Evolutionary conservation across 2,113 vertebrate genomes (phyloP), one percentile per base, ranked within the genome.

Genomic region (Tragelaphus buxtoni): DNA sequence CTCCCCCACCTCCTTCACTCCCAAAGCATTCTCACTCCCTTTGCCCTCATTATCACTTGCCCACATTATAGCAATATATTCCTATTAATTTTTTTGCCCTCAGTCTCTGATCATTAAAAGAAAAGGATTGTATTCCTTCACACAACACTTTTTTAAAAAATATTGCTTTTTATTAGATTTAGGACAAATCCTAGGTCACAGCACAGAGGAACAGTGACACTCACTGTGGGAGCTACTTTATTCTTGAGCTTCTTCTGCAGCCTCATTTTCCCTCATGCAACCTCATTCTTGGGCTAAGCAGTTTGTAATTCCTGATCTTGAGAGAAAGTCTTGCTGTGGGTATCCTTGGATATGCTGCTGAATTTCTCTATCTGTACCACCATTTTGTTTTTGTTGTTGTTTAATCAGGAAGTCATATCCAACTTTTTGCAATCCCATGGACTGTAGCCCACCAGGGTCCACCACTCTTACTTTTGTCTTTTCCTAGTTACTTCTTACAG

Each of bases 21-120:
- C 4, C 17, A 47, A n/a, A 83, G 1, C 8, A 58, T 16, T 55
- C 10, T 10, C 2, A 9, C 4, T 63, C 2, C 5, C 16, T 3
- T 20, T 47, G 20, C 32, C 35, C 4, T 55, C 4, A 14, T 82
- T 88, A 32, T 72, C 49, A 12, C 45, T 39, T 63, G 7, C 5
- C 39, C 18, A 14, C 2, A 17, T 20, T 83, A 45, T 30, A 65
- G 16, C 6, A 45, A 28, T 22, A 76, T 30, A 42, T 47, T 17
- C 1, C 65, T 69, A 14, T n/a, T 80, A 58, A 10, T 49, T 65
- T 56, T 83, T 86, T 56, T 20, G 9, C 20, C 3, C 55, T 22
- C 5, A 10, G 2, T 76, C 2, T 56, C 30, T 58, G 12, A 60
- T 56, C 6, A 49, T 87, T 94, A 45, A 30, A n/a, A 81, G 42